A percentile compares a stretch with the other conserved stretches of the same genome.
phyloP scores from a whole-genome alignment of 2,888 invertebrate genomes.

The Thecocarcelia acutangulata region DNA sequence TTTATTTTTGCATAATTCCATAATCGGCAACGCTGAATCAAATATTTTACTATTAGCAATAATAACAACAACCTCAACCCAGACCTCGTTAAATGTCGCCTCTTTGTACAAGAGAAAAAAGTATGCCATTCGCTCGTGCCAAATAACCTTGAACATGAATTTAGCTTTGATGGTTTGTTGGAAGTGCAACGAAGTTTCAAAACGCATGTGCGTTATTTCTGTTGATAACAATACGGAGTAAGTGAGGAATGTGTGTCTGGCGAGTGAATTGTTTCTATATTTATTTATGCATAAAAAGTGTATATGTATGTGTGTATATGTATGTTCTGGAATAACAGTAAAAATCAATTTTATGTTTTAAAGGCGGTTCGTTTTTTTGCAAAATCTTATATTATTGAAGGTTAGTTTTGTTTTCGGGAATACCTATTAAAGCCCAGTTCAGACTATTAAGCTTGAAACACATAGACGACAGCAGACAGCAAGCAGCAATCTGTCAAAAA shows the following conservation, averaged over 20 bases:
- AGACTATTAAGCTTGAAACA: too few species aligned
- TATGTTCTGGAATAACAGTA: conserved; percentile 1
- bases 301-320: neutral
- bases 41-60: too few species aligned
- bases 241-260: neutral
- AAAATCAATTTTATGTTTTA: neutral
- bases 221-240: neutral
- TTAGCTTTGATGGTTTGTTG: conserved; percentile 2
- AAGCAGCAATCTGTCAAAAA: too few species aligned
- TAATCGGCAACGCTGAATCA: too few species aligned
- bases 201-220: conserved; percentile 44
- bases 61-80: conserved; percentile 50
- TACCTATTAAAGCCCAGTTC: too few species aligned
- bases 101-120: neutral
- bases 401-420: too few species aligned
- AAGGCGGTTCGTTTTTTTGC: too few species aligned
- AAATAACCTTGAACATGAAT: conserved; percentile 67
- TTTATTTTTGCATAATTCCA: too few species aligned
- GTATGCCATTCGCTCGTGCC: neutral
- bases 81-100: conserved; percentile 45
- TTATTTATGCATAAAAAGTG: neutral
- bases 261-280: too few species aligned
- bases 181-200: conserved; percentile 43
- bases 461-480: too few species aligned
- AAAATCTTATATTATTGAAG: too few species aligned